Evolutionary conservation across 2,113 vertebrate species (phyloP), one percentile per base, ranked within the genome.

Genomic region (Rhinoderma darwinii): DNA sequence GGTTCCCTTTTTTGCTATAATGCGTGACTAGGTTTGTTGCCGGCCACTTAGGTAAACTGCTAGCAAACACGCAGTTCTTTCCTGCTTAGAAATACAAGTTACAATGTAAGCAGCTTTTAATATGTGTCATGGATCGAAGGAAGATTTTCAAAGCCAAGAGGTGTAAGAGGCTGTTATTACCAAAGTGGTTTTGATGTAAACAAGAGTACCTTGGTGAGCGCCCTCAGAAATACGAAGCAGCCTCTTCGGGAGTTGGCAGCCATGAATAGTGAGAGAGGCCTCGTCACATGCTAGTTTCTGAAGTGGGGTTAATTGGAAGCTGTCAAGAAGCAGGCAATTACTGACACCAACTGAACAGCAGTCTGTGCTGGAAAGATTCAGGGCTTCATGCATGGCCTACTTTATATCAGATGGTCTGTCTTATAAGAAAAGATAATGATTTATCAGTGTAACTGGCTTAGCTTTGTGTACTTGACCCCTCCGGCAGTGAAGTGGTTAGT

Each of bases 231-330:
- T 50, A 30, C 37, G 79, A 75, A 63, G 51, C 54, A 82, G 70
- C 39, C 86, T 75, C 70, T 74, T 54, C 10, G 39, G 27, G 37
- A 82, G 70, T 66, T 82, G 79, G 79, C 14, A 87, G 27, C 68
- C 37, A 63, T 50, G 20, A 74, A 50, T 32, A 87, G 35, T 20
- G 47, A 44, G 61, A 56, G 27, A 39, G 44, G 61, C 78, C 78
- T 82, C 54, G 50, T 87, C 79, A 82, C 39, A 44, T 32, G 54
- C 50, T 82, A 63, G 79, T 87, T 82, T 87, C 79, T 82, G 86
- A 82, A 87, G 78, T 87, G 86, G 86, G 86, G 86, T 87, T 87
- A 82, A 87, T 82, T 82, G 86, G 86, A 82, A 87, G 78, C 70
- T 87, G 85, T 87, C 68, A 87, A 82, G 70, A 87, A 87, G 68